Conservation (phyloP, 1,140 invertebrate species). For the Octopus bimaculoides region DNA sequence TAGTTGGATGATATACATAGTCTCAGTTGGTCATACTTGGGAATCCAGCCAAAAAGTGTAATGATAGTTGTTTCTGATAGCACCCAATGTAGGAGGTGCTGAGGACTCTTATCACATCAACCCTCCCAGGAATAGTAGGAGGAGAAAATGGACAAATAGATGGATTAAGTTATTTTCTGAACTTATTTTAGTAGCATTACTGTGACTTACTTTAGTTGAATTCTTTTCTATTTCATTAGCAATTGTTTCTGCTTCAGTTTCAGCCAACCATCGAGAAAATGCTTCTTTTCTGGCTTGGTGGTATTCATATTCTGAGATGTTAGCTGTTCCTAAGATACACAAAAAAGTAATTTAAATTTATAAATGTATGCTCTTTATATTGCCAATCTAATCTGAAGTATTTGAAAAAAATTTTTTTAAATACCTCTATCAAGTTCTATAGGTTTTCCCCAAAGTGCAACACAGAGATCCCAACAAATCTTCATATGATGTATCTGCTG, state of each 20-base stretch:
- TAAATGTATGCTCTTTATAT: background rate
- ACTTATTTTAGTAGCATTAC: no score
- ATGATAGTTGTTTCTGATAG: no score
- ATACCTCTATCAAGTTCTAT: slow-evolving; percentile 26
- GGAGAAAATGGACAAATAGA: no score
- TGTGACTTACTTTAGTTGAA: slow-evolving; percentile 30
- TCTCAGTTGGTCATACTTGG: no score
- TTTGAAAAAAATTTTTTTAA: background rate
- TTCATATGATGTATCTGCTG: slow-evolving; percentile 41
- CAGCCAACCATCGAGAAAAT: slow-evolving; percentile 64
- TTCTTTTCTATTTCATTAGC: slow-evolving; percentile 40
- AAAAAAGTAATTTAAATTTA: slow-evolving; percentile 13
- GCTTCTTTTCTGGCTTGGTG: slow-evolving; percentile 64
- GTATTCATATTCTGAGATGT: slow-evolving; percentile 44
- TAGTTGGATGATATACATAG: no score
- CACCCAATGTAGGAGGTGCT: no score
- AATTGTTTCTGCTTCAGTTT: slow-evolving; percentile 37
- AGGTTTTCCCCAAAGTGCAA: slow-evolving; percentile 76
- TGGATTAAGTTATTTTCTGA: no score
- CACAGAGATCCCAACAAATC: slow-evolving; percentile 75
- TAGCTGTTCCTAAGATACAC: slow-evolving; percentile 25
- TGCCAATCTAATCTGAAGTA: no score
- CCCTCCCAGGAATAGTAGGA: no score
- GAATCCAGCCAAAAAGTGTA: no score
- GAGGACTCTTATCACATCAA: no score